phyloP scores from a whole-genome alignment of 2,797 vertebrate genomes.

The Remorina albescens region DNA sequence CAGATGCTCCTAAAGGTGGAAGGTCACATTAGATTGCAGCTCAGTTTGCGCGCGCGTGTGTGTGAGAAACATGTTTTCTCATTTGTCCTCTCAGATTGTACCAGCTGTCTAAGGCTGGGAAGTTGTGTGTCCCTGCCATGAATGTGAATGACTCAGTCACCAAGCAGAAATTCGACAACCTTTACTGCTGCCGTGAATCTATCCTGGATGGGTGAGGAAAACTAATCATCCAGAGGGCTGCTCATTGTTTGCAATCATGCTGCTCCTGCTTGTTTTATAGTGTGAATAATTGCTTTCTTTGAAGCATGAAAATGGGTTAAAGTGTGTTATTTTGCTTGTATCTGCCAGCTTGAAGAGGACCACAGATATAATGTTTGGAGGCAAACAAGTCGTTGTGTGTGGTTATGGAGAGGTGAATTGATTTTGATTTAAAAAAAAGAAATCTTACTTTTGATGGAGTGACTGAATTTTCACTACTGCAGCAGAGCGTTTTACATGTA shows the following conservation, averaged over 20 bases:
- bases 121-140: slow-evolving; percentile 98
- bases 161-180: slow-evolving; percentile 99
- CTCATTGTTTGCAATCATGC: neutral
- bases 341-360: slow-evolving; percentile 95
- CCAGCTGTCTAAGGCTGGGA: slow-evolving; percentile 97
- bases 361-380: slow-evolving; percentile 99
- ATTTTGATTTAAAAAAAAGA: slow-evolving; percentile 16
- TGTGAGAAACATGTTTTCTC: slow-evolving; percentile 46
- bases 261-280: neutral
- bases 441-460: slow-evolving; percentile 16
- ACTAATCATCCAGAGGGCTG: slow-evolving; percentile 1
- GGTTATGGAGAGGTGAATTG: slow-evolving; percentile 97
- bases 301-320: slow-evolving; percentile 22
- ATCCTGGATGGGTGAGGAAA: slow-evolving; percentile 96
- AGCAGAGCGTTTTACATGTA: slow-evolving; percentile 16
- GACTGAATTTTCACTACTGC: slow-evolving; percentile 9
- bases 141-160: slow-evolving; percentile 99
- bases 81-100: slow-evolving; percentile 88
- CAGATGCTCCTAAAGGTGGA: slow-evolving; percentile 32
- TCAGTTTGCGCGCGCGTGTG: slow-evolving; percentile 28
- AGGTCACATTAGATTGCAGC: slow-evolving; percentile 30
- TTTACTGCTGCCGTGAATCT: slow-evolving; percentile 98
- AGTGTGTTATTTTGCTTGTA: slow-evolving; percentile 46
- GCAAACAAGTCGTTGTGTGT: slow-evolving; percentile 98
- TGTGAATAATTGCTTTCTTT: slow-evolving; percentile 9